A percentile compares a stretch with the other conserved stretches of the same genome.
Conservation (phyloP, 2,797 vertebrate species). For the Pseudochirops cupreus region DNA sequence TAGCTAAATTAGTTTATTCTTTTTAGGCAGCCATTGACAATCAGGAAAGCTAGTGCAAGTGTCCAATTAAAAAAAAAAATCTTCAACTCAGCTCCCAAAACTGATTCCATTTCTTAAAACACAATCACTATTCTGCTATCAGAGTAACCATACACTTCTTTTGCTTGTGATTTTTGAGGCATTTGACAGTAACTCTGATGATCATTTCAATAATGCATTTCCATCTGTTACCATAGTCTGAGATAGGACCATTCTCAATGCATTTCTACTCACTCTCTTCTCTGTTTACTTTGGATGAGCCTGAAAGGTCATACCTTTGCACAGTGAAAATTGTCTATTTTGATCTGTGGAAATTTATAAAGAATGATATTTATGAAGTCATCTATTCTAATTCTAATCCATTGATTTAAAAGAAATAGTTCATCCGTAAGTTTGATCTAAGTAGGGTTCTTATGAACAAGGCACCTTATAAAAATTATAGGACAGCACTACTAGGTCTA, state of each 20-base stretch:
- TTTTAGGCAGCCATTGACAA: not conserved
- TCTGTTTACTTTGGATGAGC: not conserved
- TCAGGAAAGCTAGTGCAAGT: not conserved
- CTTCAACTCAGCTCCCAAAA: not conserved
- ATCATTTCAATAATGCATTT: not conserved
- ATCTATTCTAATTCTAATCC: not conserved
- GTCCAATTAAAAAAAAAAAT: not conserved
- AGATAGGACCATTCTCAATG: not conserved
- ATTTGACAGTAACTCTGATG: not conserved
- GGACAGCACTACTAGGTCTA: not conserved
- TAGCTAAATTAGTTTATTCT: not conserved
- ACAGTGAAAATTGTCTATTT: not conserved
- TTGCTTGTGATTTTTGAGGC: not conserved
- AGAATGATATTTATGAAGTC: not conserved
- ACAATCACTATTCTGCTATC: accelerated
- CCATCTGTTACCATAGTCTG: not conserved
- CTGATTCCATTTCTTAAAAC: not conserved
- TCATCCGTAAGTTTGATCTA: not conserved
- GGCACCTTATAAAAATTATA: not conserved
- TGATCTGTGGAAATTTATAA: not conserved
- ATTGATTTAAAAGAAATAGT: not conserved
- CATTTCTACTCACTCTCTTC: not conserved
- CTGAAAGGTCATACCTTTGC: not conserved
- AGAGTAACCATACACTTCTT: not conserved
- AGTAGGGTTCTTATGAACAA: not conserved